Base-by-base conservation (phyloP, 30 jellyfish, hydroid and myxozoan species). In the Clytia hemisphaerica region DNA sequence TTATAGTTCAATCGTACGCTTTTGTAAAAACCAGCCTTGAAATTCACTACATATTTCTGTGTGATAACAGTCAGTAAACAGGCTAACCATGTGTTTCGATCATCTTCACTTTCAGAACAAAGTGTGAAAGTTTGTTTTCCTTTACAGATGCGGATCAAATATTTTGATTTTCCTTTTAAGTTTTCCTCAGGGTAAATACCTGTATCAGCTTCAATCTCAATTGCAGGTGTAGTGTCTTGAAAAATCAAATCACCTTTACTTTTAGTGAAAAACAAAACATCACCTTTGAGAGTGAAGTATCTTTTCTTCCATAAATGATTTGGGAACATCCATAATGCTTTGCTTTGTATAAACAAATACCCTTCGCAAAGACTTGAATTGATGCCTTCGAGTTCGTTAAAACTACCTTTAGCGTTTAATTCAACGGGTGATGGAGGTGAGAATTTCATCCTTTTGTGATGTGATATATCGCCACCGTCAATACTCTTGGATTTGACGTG, bases 21-120 rank as follows among this genome's bases (percentile, higher is more conserved):
- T 33, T 32, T 46, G 30, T 44, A 69, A 5, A 57, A 45, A 21
- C 73, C 51, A 10, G 57, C 75, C 30, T 45, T 47, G 54, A 69
- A 46, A 5, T 69, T 47, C 16, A n/a, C 26, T 5, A 69, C 81
- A 4, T 24, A 69, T 1, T 42, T 69, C 1, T 45, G 33, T 30
- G 81, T 69, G 7, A 69, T 45, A 15, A 69, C 81, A 6, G 81
- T 69, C 21, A 69, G 33, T 22, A 69, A 54, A 7, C 71, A 33
- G 26, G 81, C 58, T 50, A 69, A 38, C 81, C 81, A 69, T 26
- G 71, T 53, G n/a, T 69, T 69, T 44, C 81, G 58, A 50, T 18
- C 58, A 4, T 69, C 50, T 29, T 49, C 81, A 31, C 29, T 45
- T 48, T 48, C 53, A 3, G 81, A 33, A 30, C 81, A 42, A 16